Evolutionary conservation across 2,888 invertebrate species (phyloP).

Genomic region (Platycnemis pennipes): DNA sequence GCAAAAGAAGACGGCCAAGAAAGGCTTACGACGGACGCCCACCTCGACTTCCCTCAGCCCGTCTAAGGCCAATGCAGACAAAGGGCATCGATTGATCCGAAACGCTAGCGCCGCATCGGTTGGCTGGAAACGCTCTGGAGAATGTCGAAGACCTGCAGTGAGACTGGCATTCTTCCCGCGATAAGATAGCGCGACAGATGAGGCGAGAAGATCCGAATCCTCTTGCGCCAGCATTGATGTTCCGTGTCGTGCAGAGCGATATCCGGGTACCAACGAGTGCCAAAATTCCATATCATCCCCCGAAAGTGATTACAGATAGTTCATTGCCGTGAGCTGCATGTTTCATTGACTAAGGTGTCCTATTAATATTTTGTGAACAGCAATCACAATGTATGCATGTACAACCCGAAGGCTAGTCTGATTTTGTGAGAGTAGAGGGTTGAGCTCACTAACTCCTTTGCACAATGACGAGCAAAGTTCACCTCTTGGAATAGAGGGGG

Average conservation of each 20-base stretch:
- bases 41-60: neutral
- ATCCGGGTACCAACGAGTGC: neutral
- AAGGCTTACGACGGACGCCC: neutral
- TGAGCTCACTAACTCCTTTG: no score
- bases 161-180: neutral
- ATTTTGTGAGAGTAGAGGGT: no score
- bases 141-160: neutral
- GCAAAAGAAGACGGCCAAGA: slow-evolving; percentile 3
- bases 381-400: no score
- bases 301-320: neutral
- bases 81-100: slow-evolving; percentile 10
- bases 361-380: no score
- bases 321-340: neutral
- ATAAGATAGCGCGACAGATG: neutral
- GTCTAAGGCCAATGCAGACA: neutral
- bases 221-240: neutral
- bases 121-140: neutral
- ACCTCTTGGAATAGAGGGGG: no score
- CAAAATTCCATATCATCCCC: neutral
- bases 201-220: neutral
- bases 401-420: no score
- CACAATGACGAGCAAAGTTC: no score
- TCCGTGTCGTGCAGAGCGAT: neutral
- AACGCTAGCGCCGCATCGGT: neutral
- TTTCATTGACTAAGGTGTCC: no score